These are phyloP conservation scores for Charadrius vociferus DNA, from an alignment of 2,113 vertebrate species.

Conservation along the genomic window DNA sequence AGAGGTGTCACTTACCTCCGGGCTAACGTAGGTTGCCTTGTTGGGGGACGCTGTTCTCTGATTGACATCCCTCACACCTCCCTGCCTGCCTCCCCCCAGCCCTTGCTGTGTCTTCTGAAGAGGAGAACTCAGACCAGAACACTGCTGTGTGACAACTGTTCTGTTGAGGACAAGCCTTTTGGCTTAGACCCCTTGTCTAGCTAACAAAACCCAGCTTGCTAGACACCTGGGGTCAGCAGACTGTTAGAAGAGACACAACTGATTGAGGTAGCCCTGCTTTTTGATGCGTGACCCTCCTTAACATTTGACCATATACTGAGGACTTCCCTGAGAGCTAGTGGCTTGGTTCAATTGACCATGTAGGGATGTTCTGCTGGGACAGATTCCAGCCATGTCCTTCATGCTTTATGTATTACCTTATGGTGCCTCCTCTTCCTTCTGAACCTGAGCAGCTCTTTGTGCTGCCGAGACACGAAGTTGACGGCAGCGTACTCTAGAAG, in stretches of 20 bases:
- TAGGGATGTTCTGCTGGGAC: background rate
- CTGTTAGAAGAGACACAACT: background rate
- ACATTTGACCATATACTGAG: background rate
- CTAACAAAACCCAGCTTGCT: background rate
- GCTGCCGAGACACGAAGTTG: constrained; percentile 98
- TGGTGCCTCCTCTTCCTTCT: constrained; percentile 93
- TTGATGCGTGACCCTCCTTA: background rate
- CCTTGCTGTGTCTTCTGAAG: background rate
- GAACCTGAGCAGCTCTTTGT: constrained; percentile 99
- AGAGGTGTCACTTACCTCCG: constrained; percentile 42
- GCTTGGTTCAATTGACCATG: background rate
- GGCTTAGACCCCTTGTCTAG: background rate
- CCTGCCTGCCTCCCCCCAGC: background rate
- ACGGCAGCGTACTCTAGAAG: constrained; percentile 95
- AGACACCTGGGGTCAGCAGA: background rate
- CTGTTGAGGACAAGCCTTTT: background rate
- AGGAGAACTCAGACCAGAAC: background rate
- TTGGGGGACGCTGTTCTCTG: background rate
- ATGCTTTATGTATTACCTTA: constrained; percentile 83
- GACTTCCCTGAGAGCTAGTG: background rate
- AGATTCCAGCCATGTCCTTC: background rate
- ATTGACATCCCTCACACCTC: background rate
- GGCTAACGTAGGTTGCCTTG: background rate
- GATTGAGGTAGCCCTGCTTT: background rate
- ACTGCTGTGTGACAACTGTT: background rate